Conservation (phyloP, 2,797 vertebrate species). For the Tragelaphus oryx region DNA sequence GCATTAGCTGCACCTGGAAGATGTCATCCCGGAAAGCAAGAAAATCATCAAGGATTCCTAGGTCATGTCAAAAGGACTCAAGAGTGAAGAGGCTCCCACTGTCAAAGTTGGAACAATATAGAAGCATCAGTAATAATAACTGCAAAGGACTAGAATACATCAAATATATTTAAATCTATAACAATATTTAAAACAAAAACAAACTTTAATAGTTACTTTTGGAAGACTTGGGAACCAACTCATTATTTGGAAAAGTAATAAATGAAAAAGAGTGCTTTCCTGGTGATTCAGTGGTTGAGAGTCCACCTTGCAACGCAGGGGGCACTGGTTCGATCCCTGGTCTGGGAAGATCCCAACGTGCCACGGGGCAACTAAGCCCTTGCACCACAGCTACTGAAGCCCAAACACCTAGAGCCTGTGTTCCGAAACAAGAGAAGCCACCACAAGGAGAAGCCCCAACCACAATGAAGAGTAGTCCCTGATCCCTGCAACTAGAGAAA, state of each 20-base stretch:
- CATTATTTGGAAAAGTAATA: neutral
- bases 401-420: neutral
- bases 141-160: neutral
- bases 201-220: neutral
- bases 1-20: neutral
- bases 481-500: neutral
- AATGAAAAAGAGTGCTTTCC: neutral
- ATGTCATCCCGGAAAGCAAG: neutral
- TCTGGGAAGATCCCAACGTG: neutral
- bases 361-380: neutral
- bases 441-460: neutral
- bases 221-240: neutral
- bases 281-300: neutral
- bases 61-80: neutral
- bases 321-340: neutral
- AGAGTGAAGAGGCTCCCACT: neutral
- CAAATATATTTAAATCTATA: neutral
- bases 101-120: neutral
- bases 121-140: neutral
- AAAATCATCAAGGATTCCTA: neutral
- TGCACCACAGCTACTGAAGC: neutral
- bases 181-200: conserved; percentile 24
- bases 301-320: neutral
- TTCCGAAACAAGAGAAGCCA: neutral
- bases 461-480: neutral